Evolutionary conservation across 1,140 invertebrate genomes (phyloP), one percentile per base, ranked within the genome.

Genomic region (Acromyrmex heyeri): DNA sequence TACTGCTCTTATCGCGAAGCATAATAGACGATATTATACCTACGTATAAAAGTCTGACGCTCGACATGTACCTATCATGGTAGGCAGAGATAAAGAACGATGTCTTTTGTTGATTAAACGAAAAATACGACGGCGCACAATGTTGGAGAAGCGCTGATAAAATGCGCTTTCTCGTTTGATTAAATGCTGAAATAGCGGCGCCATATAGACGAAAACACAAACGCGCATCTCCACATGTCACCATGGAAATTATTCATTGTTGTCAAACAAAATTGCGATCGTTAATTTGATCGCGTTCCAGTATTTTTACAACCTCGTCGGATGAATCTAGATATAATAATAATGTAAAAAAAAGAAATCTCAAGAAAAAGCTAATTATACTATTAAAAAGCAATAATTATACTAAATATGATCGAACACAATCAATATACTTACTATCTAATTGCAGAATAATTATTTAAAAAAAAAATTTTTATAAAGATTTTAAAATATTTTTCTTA

Each of bases 51-150:
- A 55, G 61, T 38, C 48, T 27, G 30, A 55, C 8, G n/a, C 16
- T 50, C 48, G 21, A 44, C 18, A 0, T 59, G 16, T 44, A 81
- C 8, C 14, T 27, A 44, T 61, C 21, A 44, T n/a, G 64, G 38
- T 53, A 44, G 24, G 4, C 34, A 70, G 16, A 81, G 78, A 81
- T 81, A 70, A 81, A 59, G 50, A 81, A 70, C 65, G 34, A 57
- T 44, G 34, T 70, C 64, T 57, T 48, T 21, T 81, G 64, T 70
- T 81, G 64, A 81, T 81, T 81, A 81, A 81, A 70, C 21, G 50
- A 81, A 81, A 34, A 57, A 55, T 27, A 81, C 70, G 64, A 44
- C 3, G 16, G 8, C 4, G 6, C n/a, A 57, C 64, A 70, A 44
- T 44, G 12, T 16, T 38, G 16, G 78, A 53, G 48, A 18, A 14